These are phyloP conservation scores for Stenoptilia bipunctidactyla DNA, from an alignment of 2,888 invertebrate genomes.

Conservation along the genomic window DNA sequence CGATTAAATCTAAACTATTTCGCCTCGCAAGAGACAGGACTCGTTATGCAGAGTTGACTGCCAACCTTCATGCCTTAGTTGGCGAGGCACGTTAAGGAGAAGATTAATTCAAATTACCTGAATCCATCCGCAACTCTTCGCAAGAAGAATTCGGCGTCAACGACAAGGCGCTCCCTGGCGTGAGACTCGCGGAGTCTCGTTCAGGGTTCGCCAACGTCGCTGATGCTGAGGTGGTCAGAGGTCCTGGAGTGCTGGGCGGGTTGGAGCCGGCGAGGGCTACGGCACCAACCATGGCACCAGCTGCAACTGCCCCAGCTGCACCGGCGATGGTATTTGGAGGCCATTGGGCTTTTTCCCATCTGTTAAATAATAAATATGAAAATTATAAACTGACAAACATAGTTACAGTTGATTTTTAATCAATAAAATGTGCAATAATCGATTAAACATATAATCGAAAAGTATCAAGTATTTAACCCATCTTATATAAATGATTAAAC, in stretches of 20 bases:
- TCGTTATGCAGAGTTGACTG: too few species aligned
- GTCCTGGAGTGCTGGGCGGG: background rate
- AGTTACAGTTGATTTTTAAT: too few species aligned
- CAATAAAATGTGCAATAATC: too few species aligned
- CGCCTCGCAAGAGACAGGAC: too few species aligned
- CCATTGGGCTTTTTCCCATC: conserved; percentile 83
- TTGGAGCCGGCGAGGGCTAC: conserved; percentile 64
- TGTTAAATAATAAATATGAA: conserved; percentile 24
- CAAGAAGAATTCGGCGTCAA: conserved; percentile 81
- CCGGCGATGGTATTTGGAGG: conserved; percentile 49
- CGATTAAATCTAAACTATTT: too few species aligned
- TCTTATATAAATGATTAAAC: too few species aligned
- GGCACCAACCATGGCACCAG: conserved; percentile 53
- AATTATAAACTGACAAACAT: too few species aligned
- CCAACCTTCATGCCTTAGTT: too few species aligned
- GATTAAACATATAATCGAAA: too few species aligned
- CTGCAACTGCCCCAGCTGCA: conserved; percentile 49
- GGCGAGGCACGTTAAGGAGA: too few species aligned
- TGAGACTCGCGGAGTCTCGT: conserved; percentile 66
- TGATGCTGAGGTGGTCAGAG: conserved; percentile 15
- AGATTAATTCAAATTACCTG: too few species aligned
- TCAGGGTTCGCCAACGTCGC: conserved; percentile 46
- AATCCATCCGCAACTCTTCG: conserved; percentile 74
- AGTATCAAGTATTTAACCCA: too few species aligned
- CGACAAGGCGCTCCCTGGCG: conserved; percentile 73